phyloP scores from a whole-genome alignment of 2,113 vertebrate species.

The Vulpes lagopus region DNA sequence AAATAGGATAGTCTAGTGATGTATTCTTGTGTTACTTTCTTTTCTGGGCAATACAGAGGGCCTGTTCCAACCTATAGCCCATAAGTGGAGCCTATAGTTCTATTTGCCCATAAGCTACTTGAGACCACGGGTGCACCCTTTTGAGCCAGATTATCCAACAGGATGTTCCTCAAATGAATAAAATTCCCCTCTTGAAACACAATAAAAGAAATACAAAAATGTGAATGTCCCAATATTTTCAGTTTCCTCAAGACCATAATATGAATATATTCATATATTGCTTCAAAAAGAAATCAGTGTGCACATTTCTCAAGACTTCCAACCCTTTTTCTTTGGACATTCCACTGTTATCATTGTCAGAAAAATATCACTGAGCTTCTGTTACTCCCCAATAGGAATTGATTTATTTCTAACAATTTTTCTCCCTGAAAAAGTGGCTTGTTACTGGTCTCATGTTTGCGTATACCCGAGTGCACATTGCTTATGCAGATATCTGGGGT shows the following conservation, averaged over 20 bases:
- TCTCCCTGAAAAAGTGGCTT: background rate
- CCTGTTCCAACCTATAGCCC: too few relatives aligned
- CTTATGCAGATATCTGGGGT: background rate
- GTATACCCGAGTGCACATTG: background rate
- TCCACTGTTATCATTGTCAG: background rate
- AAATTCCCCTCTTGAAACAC: background rate
- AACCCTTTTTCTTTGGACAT: background rate
- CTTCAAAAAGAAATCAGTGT: background rate
- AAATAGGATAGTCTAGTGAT: background rate
- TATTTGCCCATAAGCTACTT: accelerated
- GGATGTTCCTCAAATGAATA: background rate
- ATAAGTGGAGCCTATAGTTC: accelerated
- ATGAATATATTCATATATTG: too few relatives aligned
- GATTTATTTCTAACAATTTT: background rate
- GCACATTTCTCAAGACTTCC: background rate
- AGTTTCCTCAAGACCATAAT: background rate
- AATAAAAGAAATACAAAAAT: background rate
- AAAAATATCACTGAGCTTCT: background rate
- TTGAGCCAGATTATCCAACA: background rate
- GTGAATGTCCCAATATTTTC: background rate
- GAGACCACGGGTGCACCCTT: background rate
- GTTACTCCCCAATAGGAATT: background rate
- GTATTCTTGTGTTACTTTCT: too few relatives aligned
- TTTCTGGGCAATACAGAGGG: accelerated
- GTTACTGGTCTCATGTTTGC: background rate